A percentile compares a stretch with the other conserved stretches of the same genome.
Conservation (phyloP, 35 echinoderm and acorn worm genomes). For the Patiria miniata region DNA sequence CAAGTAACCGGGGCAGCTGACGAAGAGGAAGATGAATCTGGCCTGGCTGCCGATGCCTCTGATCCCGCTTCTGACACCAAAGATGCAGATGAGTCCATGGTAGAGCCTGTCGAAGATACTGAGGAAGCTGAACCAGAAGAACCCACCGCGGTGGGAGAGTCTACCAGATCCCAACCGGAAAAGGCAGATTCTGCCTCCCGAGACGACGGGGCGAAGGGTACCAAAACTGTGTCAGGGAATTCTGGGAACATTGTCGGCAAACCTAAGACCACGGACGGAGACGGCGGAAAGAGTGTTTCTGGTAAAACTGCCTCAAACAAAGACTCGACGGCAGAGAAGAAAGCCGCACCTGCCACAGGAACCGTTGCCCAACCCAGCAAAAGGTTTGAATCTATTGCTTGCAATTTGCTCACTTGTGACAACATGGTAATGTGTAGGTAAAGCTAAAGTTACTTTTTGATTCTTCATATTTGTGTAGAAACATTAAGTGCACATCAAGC, state of each 20-base stretch:
- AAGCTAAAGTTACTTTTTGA: neutral
- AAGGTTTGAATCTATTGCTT: conserved; percentile 15
- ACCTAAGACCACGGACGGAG: neutral
- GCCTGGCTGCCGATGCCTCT: neutral
- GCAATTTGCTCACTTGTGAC: neutral
- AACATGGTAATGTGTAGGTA: neutral
- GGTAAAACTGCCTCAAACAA: neutral
- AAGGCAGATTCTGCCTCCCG: neutral
- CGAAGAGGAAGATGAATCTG: too few species aligned
- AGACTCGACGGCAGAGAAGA: conserved; percentile 2
- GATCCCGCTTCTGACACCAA: conserved; percentile 13
- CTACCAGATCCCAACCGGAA: neutral
- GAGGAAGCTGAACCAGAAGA: too few species aligned
- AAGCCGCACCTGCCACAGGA: neutral
- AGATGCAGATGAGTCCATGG: neutral
- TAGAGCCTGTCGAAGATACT: neutral
- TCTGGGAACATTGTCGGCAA: neutral
- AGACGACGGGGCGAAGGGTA: neutral
- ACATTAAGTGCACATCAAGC: too few species aligned
- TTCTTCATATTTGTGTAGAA: too few species aligned
- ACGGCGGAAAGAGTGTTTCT: neutral
- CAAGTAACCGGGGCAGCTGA: neutral
- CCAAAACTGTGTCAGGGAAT: neutral
- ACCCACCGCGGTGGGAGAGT: too few species aligned
- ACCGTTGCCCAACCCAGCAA: neutral